A percentile compares a stretch with the other conserved stretches of the same genome.
These are phyloP conservation scores for Apeltes quadracus DNA, from an alignment of 2,113 vertebrate species.

Conservation along the genomic window DNA sequence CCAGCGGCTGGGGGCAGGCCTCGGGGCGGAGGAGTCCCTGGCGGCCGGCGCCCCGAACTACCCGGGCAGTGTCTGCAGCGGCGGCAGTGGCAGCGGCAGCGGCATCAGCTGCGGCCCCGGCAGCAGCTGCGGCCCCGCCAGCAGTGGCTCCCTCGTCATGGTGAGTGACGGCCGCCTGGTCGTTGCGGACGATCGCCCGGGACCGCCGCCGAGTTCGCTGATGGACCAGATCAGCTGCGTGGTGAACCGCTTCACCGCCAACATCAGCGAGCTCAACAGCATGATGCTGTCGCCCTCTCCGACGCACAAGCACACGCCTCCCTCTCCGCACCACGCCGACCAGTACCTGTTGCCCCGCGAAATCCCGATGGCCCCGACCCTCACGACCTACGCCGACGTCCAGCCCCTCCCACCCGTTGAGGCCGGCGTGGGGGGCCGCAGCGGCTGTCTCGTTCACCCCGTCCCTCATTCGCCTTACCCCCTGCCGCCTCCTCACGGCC, in stretches of 20 bases:
- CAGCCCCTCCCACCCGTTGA: slow-evolving; percentile 91
- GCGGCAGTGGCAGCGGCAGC: slow-evolving; percentile 56
- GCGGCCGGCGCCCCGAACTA: slow-evolving; percentile 83
- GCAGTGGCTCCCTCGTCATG: slow-evolving; percentile 35
- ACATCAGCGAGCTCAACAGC: slow-evolving; percentile 95
- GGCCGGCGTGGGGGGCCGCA: slow-evolving; percentile 77
- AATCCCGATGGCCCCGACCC: slow-evolving; percentile 87
- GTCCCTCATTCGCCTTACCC: slow-evolving; percentile 63
- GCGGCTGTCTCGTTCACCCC: slow-evolving; percentile 59
- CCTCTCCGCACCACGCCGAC: slow-evolving; percentile 78
- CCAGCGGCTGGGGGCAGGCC: slow-evolving; percentile 82
- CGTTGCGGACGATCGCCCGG: slow-evolving; percentile 63
- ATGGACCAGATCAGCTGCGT: slow-evolving; percentile 99
- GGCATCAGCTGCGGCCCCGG: slow-evolving; percentile 73
- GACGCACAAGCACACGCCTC: slow-evolving; percentile 63
- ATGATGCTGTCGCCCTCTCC: slow-evolving; percentile 89
- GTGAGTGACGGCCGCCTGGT: slow-evolving; percentile 59
- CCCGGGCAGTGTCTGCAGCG: slow-evolving; percentile 83
- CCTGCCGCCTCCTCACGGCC: slow-evolving; percentile 60
- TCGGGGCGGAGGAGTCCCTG: slow-evolving; percentile 82
- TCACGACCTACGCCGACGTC: slow-evolving; percentile 95
- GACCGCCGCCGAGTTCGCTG: slow-evolving; percentile 86
- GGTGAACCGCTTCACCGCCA: slow-evolving; percentile 96
- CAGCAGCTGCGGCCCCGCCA: slow-evolving; percentile 72
- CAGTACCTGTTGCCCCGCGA: slow-evolving; percentile 90